Conservation (phyloP, 2,797 vertebrate species). For the Brachyrhaphis roseni region DNA sequence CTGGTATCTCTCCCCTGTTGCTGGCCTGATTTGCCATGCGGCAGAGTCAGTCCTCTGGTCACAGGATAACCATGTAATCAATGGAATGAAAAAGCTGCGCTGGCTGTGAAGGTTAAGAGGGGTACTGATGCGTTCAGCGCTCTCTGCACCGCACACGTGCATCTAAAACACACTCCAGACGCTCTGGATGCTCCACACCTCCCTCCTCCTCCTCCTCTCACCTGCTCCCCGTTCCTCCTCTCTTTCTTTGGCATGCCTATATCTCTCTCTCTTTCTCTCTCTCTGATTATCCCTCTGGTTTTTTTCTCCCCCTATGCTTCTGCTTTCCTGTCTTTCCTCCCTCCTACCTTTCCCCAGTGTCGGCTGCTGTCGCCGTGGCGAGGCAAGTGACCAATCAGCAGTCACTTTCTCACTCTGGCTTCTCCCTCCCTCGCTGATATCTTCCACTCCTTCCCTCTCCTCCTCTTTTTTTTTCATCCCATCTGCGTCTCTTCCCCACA, state of each 20-base stretch:
- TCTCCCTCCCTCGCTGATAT: slow-evolving; percentile 54
- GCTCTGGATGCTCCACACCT: slow-evolving; percentile 53
- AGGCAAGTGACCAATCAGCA: slow-evolving; percentile 77
- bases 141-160: slow-evolving; percentile 53
- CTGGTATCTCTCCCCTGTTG: slow-evolving; percentile 52
- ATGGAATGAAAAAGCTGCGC: slow-evolving; percentile 73
- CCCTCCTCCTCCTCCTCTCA: slow-evolving; percentile 60
- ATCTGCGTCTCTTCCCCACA: slow-evolving; percentile 61
- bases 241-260: slow-evolving; percentile 60
- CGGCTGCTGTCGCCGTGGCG: slow-evolving; percentile 73
- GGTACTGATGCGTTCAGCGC: slow-evolving; percentile 63
- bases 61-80: slow-evolving; percentile 81
- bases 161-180: slow-evolving; percentile 57
- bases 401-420: slow-evolving; percentile 53
- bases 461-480: slow-evolving; percentile 32
- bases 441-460: slow-evolving; percentile 42
- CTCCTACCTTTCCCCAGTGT: slow-evolving; percentile 70
- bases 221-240: slow-evolving; percentile 56
- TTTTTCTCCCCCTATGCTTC: slow-evolving; percentile 41
- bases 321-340: slow-evolving; percentile 39
- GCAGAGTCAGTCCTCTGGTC: slow-evolving; percentile 69
- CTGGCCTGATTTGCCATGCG: slow-evolving; percentile 75
- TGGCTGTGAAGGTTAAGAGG: slow-evolving; percentile 81
- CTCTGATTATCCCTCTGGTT: slow-evolving; percentile 53
- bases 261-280: slow-evolving; percentile 59